Percentiles rank a stretch among this genome's conserved stretches.
phyloP scores from a whole-genome alignment of 2,797 vertebrate genomes.

The Pangasius macronema region DNA sequence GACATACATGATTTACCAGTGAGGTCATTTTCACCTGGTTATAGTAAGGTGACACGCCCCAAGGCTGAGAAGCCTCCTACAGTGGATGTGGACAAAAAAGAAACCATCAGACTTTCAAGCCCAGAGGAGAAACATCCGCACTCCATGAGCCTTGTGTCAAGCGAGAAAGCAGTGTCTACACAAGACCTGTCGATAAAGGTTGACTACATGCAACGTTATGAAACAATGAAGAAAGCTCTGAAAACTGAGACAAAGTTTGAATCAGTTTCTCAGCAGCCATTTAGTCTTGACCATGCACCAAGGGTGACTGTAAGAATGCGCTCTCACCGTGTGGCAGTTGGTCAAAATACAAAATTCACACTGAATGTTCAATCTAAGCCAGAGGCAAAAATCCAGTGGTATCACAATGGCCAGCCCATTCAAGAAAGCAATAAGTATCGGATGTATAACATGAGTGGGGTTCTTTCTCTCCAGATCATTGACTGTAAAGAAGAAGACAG shows the following conservation, averaged over 20 bases:
- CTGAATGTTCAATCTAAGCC: constrained; percentile 94
- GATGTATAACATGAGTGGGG: constrained; percentile 88
- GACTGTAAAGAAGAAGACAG: constrained; percentile 90
- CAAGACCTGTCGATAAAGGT: constrained; percentile 84
- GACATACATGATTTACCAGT: constrained; percentile 79
- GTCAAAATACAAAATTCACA: constrained; percentile 89
- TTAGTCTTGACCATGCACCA: constrained; percentile 91
- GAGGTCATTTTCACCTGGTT: constrained; percentile 79
- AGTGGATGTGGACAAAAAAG: constrained; percentile 44
- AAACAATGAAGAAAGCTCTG: constrained; percentile 91
- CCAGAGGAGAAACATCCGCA: constrained; percentile 79
- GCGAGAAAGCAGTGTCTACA: constrained; percentile 79
- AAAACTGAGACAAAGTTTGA: constrained; percentile 89
- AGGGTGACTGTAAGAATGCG: constrained; percentile 95
- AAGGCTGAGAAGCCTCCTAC: constrained; percentile 80
- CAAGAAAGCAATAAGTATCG: constrained; percentile 84
- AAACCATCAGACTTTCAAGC: constrained; percentile 70
- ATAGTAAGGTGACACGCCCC: constrained; percentile 81
- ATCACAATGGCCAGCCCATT: constrained; percentile 90
- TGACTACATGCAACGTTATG: constrained; percentile 93
- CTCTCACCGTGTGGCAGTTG: constrained; percentile 88
- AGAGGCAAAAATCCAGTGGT: constrained; percentile 89
- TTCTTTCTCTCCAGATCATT: constrained; percentile 89
- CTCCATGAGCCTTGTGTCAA: constrained; percentile 78
- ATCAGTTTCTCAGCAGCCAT: constrained; percentile 88